phyloP scores from a whole-genome alignment of 2,797 vertebrate genomes.

The Pangasius krempfi region DNA sequence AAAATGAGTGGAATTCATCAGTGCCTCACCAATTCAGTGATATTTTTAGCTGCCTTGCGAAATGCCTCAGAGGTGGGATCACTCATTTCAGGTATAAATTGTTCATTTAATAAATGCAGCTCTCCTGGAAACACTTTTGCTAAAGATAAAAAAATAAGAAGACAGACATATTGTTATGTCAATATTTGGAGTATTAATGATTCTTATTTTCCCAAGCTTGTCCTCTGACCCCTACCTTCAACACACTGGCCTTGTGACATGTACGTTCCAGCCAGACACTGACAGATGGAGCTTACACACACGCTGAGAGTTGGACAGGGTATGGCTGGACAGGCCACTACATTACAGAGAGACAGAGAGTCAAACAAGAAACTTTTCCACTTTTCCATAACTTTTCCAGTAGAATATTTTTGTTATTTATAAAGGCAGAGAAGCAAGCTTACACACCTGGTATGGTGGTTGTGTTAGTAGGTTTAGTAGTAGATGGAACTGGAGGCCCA shows the following conservation, averaged over 20 bases:
- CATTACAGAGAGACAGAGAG: constrained; percentile 13
- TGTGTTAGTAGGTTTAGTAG: constrained; percentile 41
- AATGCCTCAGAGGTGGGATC: constrained; percentile 63
- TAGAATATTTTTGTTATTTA: neutral
- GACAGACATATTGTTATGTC: neutral
- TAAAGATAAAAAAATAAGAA: constrained; percentile 42
- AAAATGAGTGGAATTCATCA: neutral
- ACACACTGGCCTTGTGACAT: constrained; percentile 58
- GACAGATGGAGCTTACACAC: constrained; percentile 69
- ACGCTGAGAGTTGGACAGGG: constrained; percentile 66
- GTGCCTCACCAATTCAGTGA: constrained; percentile 63
- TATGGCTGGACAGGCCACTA: constrained; percentile 62
- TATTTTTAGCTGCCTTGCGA: constrained; percentile 28
- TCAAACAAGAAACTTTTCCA: neutral
- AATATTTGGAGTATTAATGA: neutral
- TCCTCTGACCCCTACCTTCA: constrained; percentile 61
- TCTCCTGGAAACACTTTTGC: constrained; percentile 72
- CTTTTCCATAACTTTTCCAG: too few species aligned
- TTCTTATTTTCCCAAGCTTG: neutral
- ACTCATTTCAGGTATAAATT: constrained; percentile 61
- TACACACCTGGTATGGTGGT: constrained; percentile 53
- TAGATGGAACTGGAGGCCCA: constrained; percentile 37
- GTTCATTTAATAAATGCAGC: constrained; percentile 60
- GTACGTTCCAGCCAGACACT: constrained; percentile 71
- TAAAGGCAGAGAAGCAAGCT: neutral